Conservation (phyloP, 2,888 invertebrate genomes). For the Leucophora obtusa region DNA sequence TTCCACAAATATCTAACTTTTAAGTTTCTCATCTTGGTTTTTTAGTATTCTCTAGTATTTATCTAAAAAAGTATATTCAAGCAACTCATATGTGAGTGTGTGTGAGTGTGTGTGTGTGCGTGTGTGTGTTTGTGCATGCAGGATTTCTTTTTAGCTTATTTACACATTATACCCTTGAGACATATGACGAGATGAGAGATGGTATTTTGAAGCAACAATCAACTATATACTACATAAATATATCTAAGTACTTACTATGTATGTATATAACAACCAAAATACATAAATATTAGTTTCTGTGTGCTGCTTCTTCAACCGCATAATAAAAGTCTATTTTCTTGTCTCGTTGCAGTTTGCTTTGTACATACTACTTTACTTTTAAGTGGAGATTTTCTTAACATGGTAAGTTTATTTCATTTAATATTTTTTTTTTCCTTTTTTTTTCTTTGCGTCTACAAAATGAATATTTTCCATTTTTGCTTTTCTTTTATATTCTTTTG, state of each 20-base stretch:
- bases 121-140: constrained; percentile 8
- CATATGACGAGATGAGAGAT: constrained; percentile 51
- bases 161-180: constrained; percentile 63
- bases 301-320: constrained; percentile 40
- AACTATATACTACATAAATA: background rate
- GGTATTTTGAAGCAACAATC: constrained; percentile 32
- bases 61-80: background rate
- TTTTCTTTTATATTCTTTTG: background rate
- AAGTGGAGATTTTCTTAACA: background rate
- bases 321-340: constrained; percentile 61
- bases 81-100: background rate
- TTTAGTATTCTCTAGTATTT: background rate
- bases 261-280: no score
- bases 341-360: constrained; percentile 36
- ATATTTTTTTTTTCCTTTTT: background rate
- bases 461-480: no score
- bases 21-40: background rate
- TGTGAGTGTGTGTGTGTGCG: background rate
- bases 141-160: constrained; percentile 40
- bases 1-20: background rate
- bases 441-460: no score
- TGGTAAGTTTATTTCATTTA: background rate
- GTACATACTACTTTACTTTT: background rate
- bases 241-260: background rate
- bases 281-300: constrained; percentile 23